Conservation (phyloP, 1,140 invertebrate species). For the Ridgeia piscesae region DNA sequence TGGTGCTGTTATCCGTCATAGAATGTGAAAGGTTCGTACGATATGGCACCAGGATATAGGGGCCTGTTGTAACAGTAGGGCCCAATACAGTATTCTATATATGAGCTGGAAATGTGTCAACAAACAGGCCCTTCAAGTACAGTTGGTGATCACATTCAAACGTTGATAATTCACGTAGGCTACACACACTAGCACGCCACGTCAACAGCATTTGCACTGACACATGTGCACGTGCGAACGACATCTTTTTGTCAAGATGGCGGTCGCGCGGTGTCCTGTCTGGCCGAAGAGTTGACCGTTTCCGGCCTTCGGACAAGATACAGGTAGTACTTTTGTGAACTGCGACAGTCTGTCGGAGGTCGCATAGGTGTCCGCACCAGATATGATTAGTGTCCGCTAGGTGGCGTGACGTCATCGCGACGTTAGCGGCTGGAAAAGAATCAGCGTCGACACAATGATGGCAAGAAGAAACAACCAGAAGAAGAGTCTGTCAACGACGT, state of each 20-base stretch:
- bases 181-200: too few relatives aligned
- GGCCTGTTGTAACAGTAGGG: too few relatives aligned
- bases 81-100: too few relatives aligned
- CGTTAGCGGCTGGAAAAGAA: conserved; percentile 13
- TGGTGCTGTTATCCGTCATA: too few relatives aligned
- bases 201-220: too few relatives aligned
- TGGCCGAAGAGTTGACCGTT: background rate
- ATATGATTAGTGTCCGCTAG: background rate
- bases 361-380: background rate
- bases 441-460: background rate
- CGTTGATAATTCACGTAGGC: too few relatives aligned
- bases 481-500: conserved; percentile 23
- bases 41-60: too few relatives aligned
- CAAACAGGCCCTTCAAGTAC: too few relatives aligned
- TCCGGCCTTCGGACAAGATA: background rate
- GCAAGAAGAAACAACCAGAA: conserved; percentile 23
- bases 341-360: background rate
- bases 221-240: too few relatives aligned
- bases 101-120: too few relatives aligned
- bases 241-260: background rate
- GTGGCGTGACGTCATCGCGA: background rate
- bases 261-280: background rate
- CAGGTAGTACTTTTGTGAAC: background rate
- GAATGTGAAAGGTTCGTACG: too few relatives aligned
- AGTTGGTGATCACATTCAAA: too few relatives aligned